Evolutionary conservation across 2,113 vertebrate species (phyloP), one percentile per base, ranked within the genome.

Genomic region (Bubalus kerabau): DNA sequence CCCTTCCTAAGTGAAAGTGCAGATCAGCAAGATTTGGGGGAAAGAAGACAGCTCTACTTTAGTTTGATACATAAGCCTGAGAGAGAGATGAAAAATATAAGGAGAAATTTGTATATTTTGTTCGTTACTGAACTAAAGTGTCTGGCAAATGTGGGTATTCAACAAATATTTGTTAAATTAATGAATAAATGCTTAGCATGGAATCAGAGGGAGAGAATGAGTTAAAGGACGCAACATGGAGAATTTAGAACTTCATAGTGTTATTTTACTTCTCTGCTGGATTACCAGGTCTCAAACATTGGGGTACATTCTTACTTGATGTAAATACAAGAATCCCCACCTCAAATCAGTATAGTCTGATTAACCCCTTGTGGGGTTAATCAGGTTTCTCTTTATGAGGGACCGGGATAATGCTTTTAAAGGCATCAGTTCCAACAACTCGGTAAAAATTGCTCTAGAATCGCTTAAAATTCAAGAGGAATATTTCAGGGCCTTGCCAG

Each of bases 251-350:
- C 24, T 92, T 94, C 28, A 14, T 23, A 28, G 30, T 59, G 36
- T 24, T 28, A 16, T 93, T 89, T 92, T 83, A 90, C 83, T 95
- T 96, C 78, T 90, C 30, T 93, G 7, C 54, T 87, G 74, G 84
- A 2, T 80, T 87, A 28, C 10, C 71, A 57, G 2, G 94, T 95
- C 32, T 87, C 48, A 90, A 67, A 78, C 60, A 95, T 57, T 17
- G 54, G 2, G 8, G 11, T 1, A 46, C 30, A 82, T 3, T 50
- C 40, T 92, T 76, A 83, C 15, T 90, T 50, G 16, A 57, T 78
- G 12, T 85, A 62, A 94, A 43, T 40, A 78, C 3, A 91, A 48
- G 15, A 88, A 78, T 76, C 17, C 76, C 48, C 74, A 64, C 76
- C 54, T 92, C 59, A 62, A 83, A 90, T 32, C 48, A 76, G 16